These are phyloP conservation scores for Atrina japonica DNA, from an alignment of 2,888 invertebrate species.

Conservation along the genomic window DNA sequence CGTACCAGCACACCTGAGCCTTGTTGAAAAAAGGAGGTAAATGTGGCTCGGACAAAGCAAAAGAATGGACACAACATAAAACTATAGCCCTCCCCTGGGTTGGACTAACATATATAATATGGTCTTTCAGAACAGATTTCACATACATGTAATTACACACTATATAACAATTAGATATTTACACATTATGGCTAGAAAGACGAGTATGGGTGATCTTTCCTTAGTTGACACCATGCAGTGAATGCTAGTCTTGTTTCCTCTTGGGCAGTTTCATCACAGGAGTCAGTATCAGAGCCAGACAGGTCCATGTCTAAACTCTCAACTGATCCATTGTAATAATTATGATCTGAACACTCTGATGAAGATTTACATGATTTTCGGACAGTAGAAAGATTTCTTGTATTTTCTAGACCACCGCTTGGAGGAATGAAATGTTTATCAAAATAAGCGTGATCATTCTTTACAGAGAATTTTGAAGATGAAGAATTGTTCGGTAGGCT, in stretches of 20 bases:
- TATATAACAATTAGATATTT: too few species aligned
- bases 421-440: constrained; percentile 5
- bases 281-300: constrained; percentile 40
- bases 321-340: constrained; percentile 29
- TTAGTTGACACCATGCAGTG: constrained; percentile 32
- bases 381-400: neutral
- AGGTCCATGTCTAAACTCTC: constrained; percentile 41
- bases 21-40: too few species aligned
- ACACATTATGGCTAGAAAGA: too few species aligned
- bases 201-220: constrained; percentile 42
- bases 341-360: neutral
- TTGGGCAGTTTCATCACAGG: constrained; percentile 37
- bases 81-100: too few species aligned
- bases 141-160: too few species aligned
- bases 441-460: constrained; percentile 15
- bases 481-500: neutral
- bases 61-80: too few species aligned
- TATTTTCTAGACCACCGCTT: neutral
- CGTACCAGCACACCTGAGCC: too few species aligned
- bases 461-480: neutral
- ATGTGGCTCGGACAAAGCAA: too few species aligned
- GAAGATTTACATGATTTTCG: constrained; percentile 8
- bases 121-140: too few species aligned
- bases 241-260: constrained; percentile 28
- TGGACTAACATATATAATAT: too few species aligned